phyloP scores from a whole-genome alignment of 1,140 invertebrate genomes.

The Antheraea mylitta region DNA sequence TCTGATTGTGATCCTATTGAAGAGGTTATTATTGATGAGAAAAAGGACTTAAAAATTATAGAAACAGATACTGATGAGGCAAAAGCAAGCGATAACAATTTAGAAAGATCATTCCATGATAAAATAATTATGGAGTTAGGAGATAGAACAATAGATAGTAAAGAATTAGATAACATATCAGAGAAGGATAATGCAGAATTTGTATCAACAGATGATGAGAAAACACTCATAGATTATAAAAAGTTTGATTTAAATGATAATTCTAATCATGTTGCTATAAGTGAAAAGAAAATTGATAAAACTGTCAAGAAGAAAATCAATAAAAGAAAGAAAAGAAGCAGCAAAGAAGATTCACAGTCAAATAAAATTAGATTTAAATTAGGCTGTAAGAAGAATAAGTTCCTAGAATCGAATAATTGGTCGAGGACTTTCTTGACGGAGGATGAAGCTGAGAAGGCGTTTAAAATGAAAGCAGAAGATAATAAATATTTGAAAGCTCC shows the following conservation, averaged over 20 bases:
- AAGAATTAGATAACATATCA: not conserved
- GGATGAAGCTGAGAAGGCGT: slow-evolving; percentile 51
- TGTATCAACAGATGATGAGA: slow-evolving; percentile 6
- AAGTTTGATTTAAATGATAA: not conserved
- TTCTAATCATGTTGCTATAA: not conserved
- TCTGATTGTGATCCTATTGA: slow-evolving; percentile 3
- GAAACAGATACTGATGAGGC: not conserved
- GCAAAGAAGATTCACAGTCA: not conserved
- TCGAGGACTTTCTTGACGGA: slow-evolving; percentile 44
- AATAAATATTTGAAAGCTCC: slow-evolving; percentile 42
- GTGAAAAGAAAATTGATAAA: not conserved
- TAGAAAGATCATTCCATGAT: not conserved
- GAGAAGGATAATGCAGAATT: not conserved
- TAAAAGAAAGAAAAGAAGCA: slow-evolving; percentile 1
- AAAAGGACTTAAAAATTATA: not conserved
- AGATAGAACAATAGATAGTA: not conserved
- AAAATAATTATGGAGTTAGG: not conserved
- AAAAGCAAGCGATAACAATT: not conserved
- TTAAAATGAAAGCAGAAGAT: slow-evolving; percentile 36
- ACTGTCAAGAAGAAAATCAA: slow-evolving; percentile 2
- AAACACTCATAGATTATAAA: not conserved
- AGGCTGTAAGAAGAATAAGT: slow-evolving; percentile 8
- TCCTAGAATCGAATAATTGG: slow-evolving; percentile 47
- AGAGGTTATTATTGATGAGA: not conserved
- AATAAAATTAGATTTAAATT: slow-evolving; percentile 5